A percentile compares a stretch with the other conserved stretches of the same genome.
phyloP scores from a whole-genome alignment of 2,888 invertebrate species.

The Lissocephala sabroskyi region DNA sequence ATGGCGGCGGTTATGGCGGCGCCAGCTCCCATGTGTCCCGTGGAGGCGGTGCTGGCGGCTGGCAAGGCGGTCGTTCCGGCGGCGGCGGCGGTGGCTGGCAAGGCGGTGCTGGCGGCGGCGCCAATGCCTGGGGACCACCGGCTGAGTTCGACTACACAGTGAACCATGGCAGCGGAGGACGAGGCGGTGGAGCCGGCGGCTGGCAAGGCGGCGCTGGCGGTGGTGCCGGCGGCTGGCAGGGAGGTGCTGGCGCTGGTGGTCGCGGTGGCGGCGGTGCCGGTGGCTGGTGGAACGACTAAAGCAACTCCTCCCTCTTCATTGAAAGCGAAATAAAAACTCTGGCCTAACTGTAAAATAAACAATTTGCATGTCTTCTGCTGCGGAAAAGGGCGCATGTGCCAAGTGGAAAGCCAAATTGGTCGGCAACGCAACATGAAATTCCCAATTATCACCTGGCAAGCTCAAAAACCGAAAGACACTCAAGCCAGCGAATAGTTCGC shows the following conservation, averaged over 20 bases:
- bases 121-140: conserved; percentile 9
- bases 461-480: no score
- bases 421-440: no score
- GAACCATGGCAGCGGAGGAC: conserved; percentile 1
- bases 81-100: conserved; percentile 12
- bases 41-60: conserved; percentile 8
- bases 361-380: no score
- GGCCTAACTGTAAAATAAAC: not conserved
- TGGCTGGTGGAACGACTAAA: conserved; percentile 52
- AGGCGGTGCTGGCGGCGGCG: conserved; percentile 3
- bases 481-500: no score
- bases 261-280: conserved; percentile 35
- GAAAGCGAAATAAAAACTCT: no score
- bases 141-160: conserved; percentile 2
- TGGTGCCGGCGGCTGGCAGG: conserved; percentile 18
- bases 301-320: no score
- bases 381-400: no score
- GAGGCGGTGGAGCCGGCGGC: conserved; percentile 16
- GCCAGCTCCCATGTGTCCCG: not conserved
- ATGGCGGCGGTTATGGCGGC: not conserved
- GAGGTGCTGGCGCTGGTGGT: conserved; percentile 18
- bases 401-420: no score
- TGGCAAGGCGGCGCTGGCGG: conserved; percentile 15
- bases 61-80: conserved; percentile 8
- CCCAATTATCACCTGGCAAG: no score